Percentiles rank a stretch among this genome's conserved stretches.
Evolutionary conservation across 2,113 vertebrate species (phyloP).

Genomic region (Percopsis transmontana): DNA sequence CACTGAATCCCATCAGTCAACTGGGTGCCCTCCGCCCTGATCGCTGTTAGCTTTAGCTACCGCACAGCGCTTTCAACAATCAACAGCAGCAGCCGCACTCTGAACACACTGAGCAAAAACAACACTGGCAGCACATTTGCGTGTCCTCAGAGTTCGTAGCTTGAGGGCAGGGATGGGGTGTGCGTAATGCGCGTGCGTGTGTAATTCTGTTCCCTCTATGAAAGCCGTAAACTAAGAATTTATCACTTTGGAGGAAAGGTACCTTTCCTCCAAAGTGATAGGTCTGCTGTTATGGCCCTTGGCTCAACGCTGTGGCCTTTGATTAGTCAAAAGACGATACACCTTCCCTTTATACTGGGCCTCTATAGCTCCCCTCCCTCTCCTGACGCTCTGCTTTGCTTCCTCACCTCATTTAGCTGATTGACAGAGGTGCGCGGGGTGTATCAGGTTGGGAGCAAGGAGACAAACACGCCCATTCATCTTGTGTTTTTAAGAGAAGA

Average conservation of each 20-base stretch:
- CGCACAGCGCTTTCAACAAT: constrained; percentile 46
- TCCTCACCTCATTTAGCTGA: constrained; percentile 72
- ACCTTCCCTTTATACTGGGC: constrained; percentile 40
- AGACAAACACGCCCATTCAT: constrained; percentile 60
- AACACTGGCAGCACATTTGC: constrained; percentile 60
- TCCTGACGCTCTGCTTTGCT: constrained; percentile 24
- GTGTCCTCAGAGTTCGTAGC: constrained; percentile 72
- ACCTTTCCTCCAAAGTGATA: neutral
- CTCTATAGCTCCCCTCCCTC: constrained; percentile 47
- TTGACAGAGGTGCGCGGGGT: constrained; percentile 65
- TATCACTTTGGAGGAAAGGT: no score
- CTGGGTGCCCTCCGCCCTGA: constrained; percentile 60
- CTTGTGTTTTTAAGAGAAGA: constrained; percentile 30
- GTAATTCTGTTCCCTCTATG: constrained; percentile 15
- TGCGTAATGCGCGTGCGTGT: constrained; percentile 26
- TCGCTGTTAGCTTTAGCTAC: constrained; percentile 54
- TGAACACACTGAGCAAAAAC: constrained; percentile 76
- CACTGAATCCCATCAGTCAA: constrained; percentile 77
- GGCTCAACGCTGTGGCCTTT: constrained; percentile 33
- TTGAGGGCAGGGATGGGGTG: constrained; percentile 73
- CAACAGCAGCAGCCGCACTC: constrained; percentile 52
- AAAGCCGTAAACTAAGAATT: no score
- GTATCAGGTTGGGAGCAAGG: constrained; percentile 63
- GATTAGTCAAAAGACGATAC: constrained; percentile 43
- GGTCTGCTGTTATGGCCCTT: constrained; percentile 36